Percentiles rank a stretch among this genome's conserved stretches.
Evolutionary conservation across 1,140 invertebrate genomes (phyloP).

Genomic region (Ruditapes philippinarum): DNA sequence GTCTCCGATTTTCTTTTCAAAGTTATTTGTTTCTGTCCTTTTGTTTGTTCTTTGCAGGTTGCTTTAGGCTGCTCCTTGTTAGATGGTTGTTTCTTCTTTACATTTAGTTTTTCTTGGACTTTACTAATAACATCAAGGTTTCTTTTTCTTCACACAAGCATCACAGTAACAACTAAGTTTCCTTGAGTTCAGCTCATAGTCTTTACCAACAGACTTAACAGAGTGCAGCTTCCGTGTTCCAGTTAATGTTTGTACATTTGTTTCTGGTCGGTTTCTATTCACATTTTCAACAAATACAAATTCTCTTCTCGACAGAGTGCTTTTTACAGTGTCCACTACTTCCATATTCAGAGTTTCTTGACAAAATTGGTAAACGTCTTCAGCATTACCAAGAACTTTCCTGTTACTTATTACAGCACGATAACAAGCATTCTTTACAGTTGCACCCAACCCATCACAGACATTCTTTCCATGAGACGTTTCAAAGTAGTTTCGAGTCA

Average conservation of each 20-base stretch:
- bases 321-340: neutral
- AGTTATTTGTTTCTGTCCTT: too few relatives aligned
- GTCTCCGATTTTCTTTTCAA: too few relatives aligned
- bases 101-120: neutral
- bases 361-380: conserved; percentile 45
- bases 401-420: conserved; percentile 43
- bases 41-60: too few relatives aligned
- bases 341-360: conserved; percentile 40
- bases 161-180: conserved; percentile 61
- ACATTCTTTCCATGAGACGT: too few relatives aligned
- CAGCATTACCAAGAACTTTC: conserved; percentile 48
- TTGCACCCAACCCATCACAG: too few relatives aligned
- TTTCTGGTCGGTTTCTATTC: conserved; percentile 44
- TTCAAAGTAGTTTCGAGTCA: conserved; percentile 32
- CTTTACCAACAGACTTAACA: conserved; percentile 44
- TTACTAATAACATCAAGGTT: neutral
- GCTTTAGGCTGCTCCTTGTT: too few relatives aligned
- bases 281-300: conserved; percentile 16
- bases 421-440: too few relatives aligned
- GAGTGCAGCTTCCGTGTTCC: conserved; percentile 34
- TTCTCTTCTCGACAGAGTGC: conserved; percentile 39
- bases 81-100: neutral
- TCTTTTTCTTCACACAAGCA: neutral
- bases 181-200: conserved; percentile 50
- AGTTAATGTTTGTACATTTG: conserved; percentile 34